Conservation (phyloP, 2,113 vertebrate genomes). For the Potamarius usumacintae region DNA sequence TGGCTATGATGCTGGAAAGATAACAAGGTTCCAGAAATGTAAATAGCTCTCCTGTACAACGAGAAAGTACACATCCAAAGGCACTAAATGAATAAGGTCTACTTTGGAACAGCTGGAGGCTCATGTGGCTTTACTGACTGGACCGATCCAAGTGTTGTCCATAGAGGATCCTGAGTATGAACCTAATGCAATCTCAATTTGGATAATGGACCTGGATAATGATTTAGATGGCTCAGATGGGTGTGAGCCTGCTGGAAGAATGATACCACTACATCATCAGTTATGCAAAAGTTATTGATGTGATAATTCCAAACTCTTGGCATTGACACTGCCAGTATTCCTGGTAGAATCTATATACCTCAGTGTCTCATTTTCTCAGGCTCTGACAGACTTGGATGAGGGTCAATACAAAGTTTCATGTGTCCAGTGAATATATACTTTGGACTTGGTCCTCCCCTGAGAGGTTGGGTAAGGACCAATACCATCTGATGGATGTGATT, state of each 20-base stretch:
- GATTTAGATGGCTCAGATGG: constrained; percentile 9
- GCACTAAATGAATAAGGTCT: neutral
- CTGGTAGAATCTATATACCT: constrained; percentile 3
- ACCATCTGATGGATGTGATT: neutral
- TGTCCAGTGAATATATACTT: constrained; percentile 15
- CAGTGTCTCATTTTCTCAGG: neutral
- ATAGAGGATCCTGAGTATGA: neutral
- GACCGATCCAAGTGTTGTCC: neutral
- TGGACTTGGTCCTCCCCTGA: constrained; percentile 4
- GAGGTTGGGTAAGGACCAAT: neutral
- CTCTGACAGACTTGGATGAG: neutral
- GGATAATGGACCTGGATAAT: neutral
- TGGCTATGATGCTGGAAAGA: neutral
- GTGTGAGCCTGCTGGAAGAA: neutral
- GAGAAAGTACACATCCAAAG: neutral
- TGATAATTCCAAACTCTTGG: neutral
- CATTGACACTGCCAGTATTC: neutral
- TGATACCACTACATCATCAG: neutral
- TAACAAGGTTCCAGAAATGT: neutral
- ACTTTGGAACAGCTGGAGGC: neutral
- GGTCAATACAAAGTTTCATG: constrained; percentile 1
- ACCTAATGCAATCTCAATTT: neutral
- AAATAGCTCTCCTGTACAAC: neutral
- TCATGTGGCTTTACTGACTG: neutral
- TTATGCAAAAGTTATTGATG: neutral